Base-by-base conservation (phyloP, 2,797 vertebrate genomes). In the Falco novaeseelandiae region DNA sequence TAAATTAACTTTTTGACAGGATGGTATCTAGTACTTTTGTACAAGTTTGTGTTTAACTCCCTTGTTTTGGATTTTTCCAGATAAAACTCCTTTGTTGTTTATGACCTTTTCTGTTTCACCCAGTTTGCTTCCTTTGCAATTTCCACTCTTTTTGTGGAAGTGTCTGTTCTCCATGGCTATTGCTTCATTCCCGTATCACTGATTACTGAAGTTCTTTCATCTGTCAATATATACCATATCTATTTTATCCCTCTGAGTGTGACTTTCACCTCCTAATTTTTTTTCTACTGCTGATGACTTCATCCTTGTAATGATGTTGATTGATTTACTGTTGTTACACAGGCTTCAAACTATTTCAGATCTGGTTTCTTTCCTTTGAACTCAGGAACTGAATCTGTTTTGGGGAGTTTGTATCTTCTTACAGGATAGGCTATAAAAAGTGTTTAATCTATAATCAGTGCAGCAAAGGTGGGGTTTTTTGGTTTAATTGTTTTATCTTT, bases 271-370 rank as follows among this genome's bases (percentile, higher is more conserved):
- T 91, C 20, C 21, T 48, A 10, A 8, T 38, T 77, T 65, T 83
- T 89, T 86, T n/a, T 51, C 61, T 83, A 3, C n/a, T 82, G 81
- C 51, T 95, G 82, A 93, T 92, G 66, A 79, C 29, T 94, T 72
- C 71, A 17, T 80, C 30, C 87, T 87, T 93, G 79, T 77, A 87
- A 42, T 49, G 89, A 54, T 51, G 25, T 49, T 91, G 12, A 83
- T 85, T 87, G 83, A 57, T 61, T 95, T 92, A 40, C 55, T 57
- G 40, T 65, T 78, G 61, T 89, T 92, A 61, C 21, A 93, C 69
- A 78, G 34, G 32, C 58, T 40, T 78, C 34, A 54, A 54, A 74
- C 23, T 34, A 5, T 38, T 62, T 89, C 40, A 79, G 71, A 81
- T 77, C 13, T 76, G 23, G 3, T 10, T 22, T 59, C 18, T 82